A percentile compares a stretch with the other conserved stretches of the same genome.
Evolutionary conservation across 2,113 vertebrate genomes (phyloP).

Genomic region (Riparia riparia): DNA sequence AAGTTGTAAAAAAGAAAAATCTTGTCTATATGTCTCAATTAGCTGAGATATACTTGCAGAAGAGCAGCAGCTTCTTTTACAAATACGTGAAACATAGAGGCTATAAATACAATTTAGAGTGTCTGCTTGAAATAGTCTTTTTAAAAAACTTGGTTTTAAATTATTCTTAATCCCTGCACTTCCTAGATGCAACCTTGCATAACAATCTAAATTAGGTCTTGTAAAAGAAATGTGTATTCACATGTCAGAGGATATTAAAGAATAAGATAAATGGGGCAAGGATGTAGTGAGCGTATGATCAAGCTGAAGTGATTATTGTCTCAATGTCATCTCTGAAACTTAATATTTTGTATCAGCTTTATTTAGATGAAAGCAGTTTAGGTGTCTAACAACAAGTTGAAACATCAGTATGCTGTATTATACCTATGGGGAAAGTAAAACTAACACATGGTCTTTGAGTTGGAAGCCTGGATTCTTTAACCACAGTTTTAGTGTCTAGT

Average conservation of each 20-base stretch:
- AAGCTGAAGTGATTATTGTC: not conserved
- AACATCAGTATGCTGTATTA: not conserved
- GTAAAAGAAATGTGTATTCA: not conserved
- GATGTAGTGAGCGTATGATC: not conserved
- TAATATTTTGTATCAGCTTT: not conserved
- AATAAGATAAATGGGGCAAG: not conserved
- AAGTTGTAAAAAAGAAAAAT: not conserved
- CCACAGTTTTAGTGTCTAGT: not conserved
- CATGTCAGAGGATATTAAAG: not conserved
- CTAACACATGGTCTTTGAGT: not conserved
- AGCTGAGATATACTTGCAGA: not conserved
- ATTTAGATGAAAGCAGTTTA: not conserved
- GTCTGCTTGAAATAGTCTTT: not conserved
- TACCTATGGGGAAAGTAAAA: not conserved
- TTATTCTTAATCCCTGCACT: not conserved
- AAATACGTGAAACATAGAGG: not conserved
- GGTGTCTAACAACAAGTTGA: not conserved
- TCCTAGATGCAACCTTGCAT: not conserved
- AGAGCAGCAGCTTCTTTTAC: not conserved
- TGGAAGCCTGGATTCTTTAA: not conserved
- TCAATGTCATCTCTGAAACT: not conserved
- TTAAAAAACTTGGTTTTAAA: not conserved
- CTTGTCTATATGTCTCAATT: not conserved
- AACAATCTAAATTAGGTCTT: not conserved
- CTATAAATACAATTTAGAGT: not conserved